These are phyloP conservation scores for Ptychadena robeensis DNA, from an alignment of 2,797 vertebrate species.

Conservation along the genomic window DNA sequence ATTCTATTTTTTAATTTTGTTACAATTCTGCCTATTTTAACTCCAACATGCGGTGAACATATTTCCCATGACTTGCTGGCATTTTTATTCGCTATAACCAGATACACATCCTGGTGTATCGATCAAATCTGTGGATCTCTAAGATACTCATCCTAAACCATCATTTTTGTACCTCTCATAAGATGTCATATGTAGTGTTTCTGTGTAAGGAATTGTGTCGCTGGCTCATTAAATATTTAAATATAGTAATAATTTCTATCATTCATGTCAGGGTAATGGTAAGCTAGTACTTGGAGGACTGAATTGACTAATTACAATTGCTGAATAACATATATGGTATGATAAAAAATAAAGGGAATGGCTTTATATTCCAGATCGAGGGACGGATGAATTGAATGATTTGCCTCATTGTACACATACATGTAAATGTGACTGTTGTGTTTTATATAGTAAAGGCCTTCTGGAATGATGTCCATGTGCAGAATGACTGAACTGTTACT, in stretches of 20 bases:
- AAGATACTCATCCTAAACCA: slow-evolving; percentile 16
- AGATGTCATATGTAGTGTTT: slow-evolving; percentile 53
- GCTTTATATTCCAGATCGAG: neutral
- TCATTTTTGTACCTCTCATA: slow-evolving; percentile 38
- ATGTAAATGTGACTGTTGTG: neutral
- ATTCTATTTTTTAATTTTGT: neutral
- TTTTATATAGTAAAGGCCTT: slow-evolving; percentile 12
- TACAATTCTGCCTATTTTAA: neutral
- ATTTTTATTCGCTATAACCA: neutral
- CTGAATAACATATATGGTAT: slow-evolving; percentile 4
- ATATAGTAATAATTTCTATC: slow-evolving; percentile 71
- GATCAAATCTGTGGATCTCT: slow-evolving; percentile 12
- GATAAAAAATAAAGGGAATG: slow-evolving; percentile 23
- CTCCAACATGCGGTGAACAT: neutral
- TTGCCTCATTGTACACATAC: neutral
- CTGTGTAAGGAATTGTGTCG: slow-evolving; percentile 69
- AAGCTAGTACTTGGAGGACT: slow-evolving; percentile 20
- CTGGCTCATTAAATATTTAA: slow-evolving; percentile 70
- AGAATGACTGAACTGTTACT: slow-evolving; percentile 26
- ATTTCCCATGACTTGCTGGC: slow-evolving; percentile 49
- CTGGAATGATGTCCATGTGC: slow-evolving; percentile 3
- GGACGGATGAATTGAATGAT: neutral
- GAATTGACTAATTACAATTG: slow-evolving; percentile 23
- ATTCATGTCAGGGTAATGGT: slow-evolving; percentile 68
- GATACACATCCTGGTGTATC: neutral